phyloP scores from a whole-genome alignment of 2,113 vertebrate genomes.

The Spea bombifrons region DNA sequence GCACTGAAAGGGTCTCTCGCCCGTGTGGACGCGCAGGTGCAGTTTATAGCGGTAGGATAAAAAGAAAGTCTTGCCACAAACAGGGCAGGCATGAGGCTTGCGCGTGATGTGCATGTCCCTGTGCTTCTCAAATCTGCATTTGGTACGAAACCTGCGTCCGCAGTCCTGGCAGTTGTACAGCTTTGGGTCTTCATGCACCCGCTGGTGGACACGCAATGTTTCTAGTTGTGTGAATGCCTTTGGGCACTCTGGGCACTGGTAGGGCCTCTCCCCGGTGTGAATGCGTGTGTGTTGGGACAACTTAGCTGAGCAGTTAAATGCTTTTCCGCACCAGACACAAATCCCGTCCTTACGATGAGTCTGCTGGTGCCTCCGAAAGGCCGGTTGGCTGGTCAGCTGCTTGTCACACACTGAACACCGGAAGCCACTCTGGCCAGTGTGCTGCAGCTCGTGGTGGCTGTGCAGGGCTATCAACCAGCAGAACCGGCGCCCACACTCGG shows the following conservation, averaged over 20 bases:
- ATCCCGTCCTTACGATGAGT: slow-evolving; percentile 71
- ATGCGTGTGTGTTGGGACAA: slow-evolving; percentile 74
- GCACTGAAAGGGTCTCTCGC: slow-evolving; percentile 68
- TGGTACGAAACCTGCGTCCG: slow-evolving; percentile 65
- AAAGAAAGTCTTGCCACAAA: slow-evolving; percentile 54
- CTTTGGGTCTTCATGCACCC: slow-evolving; percentile 40
- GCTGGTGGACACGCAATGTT: slow-evolving; percentile 69
- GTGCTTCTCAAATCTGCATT: slow-evolving; percentile 36
- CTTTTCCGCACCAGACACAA: slow-evolving; percentile 73
- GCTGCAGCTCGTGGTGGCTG: slow-evolving; percentile 34
- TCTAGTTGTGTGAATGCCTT: slow-evolving; percentile 77
- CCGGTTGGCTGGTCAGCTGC: slow-evolving; percentile 73
- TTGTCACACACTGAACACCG: slow-evolving; percentile 71
- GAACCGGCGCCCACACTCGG: slow-evolving; percentile 30
- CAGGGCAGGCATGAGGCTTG: slow-evolving; percentile 53
- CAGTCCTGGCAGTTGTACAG: slow-evolving; percentile 71
- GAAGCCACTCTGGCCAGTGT: slow-evolving; percentile 55
- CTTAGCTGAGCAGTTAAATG: slow-evolving; percentile 75
- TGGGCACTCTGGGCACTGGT: slow-evolving; percentile 72
- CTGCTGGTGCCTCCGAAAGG: slow-evolving; percentile 75
- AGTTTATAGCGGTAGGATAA: slow-evolving; percentile 45
- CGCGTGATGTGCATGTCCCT: slow-evolving; percentile 20
- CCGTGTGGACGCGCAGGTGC: slow-evolving; percentile 39
- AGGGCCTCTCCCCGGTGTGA: slow-evolving; percentile 72
- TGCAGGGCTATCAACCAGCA: slow-evolving; percentile 32